Conservation (phyloP, 2,888 invertebrate species). For the Drosophila ustulata region DNA sequence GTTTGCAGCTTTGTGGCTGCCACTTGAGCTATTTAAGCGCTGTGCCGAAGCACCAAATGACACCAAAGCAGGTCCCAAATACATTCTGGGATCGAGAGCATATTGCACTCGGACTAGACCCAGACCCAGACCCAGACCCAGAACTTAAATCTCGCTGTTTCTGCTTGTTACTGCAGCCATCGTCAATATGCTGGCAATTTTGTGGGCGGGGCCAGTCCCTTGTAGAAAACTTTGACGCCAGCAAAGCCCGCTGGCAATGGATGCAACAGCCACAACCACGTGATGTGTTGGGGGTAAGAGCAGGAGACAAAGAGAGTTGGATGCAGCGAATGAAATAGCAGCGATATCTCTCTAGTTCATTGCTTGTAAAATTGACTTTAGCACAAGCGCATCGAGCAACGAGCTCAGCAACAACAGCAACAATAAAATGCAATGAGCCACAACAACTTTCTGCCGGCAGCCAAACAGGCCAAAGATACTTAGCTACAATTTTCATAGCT, state of each 20-base stretch:
- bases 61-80: conserved; percentile 29
- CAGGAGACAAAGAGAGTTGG: background rate
- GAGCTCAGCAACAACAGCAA: conserved; percentile 12
- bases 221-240: conserved; percentile 69
- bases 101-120: conserved; percentile 4
- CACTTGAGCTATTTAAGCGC: conserved; percentile 68
- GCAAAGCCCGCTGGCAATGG: conserved; percentile 39
- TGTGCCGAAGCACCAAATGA: conserved; percentile 59
- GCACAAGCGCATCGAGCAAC: conserved; percentile 52
- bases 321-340: conserved; percentile 33
- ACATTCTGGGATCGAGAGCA: conserved; percentile 23
- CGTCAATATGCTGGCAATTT: conserved; percentile 72
- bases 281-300: background rate
- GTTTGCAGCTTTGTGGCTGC: conserved; percentile 26
- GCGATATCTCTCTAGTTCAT: conserved; percentile 69
- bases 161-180: conserved; percentile 47
- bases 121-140: background rate
- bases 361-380: conserved; percentile 76
- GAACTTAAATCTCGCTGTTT: background rate
- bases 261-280: conserved; percentile 11
- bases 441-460: conserved; percentile 60
- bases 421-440: conserved; percentile 12
- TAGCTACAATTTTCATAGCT: conserved; percentile 62
- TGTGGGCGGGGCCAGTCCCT: conserved; percentile 66
- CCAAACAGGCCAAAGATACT: conserved; percentile 72